These are phyloP conservation scores for Lordiphosa clarofinis DNA, from an alignment of 1,140 invertebrate genomes.

Conservation along the genomic window DNA sequence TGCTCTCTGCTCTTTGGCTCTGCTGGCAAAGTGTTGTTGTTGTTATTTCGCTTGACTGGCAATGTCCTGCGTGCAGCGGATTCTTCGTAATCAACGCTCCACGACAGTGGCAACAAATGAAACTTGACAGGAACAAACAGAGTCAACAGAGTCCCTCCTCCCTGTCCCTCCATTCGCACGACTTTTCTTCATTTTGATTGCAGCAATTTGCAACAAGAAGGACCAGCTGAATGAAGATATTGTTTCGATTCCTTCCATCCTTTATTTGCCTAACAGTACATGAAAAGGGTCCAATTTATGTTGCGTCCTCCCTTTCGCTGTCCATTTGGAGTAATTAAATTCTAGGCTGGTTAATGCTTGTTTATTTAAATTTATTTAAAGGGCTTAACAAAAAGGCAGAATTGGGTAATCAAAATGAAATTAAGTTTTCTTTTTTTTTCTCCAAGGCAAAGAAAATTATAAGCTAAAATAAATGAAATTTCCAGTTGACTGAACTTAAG, in stretches of 20 bases:
- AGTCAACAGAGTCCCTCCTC: neutral
- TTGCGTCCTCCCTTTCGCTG: constrained; percentile 15
- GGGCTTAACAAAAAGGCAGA: too few relatives aligned
- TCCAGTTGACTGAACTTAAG: constrained; percentile 52
- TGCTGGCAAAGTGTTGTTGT: constrained; percentile 39
- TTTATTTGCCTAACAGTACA: constrained; percentile 35
- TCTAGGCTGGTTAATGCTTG: constrained; percentile 35
- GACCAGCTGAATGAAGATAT: constrained; percentile 33
- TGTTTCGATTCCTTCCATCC: constrained; percentile 37
- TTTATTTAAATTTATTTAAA: too few relatives aligned
- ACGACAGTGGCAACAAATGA: constrained; percentile 46
- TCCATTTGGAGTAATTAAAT: constrained; percentile 36
- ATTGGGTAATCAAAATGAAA: constrained; percentile 25
- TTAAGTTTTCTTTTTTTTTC: neutral
- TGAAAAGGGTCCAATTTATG: constrained; percentile 40
- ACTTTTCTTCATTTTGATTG: constrained; percentile 57
- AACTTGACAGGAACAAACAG: constrained; percentile 57
- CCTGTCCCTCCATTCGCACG: constrained; percentile 1
- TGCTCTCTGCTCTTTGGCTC: constrained; percentile 16
- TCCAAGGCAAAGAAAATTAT: neutral
- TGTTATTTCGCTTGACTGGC: constrained; percentile 65
- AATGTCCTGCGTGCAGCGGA: constrained; percentile 20
- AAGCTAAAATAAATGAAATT: constrained; percentile 40
- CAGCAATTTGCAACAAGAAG: constrained; percentile 30
- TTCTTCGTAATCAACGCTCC: constrained; percentile 41